Evolutionary conservation across 2,113 vertebrate species (phyloP).

Genomic region (Puffinus mauretanicus): DNA sequence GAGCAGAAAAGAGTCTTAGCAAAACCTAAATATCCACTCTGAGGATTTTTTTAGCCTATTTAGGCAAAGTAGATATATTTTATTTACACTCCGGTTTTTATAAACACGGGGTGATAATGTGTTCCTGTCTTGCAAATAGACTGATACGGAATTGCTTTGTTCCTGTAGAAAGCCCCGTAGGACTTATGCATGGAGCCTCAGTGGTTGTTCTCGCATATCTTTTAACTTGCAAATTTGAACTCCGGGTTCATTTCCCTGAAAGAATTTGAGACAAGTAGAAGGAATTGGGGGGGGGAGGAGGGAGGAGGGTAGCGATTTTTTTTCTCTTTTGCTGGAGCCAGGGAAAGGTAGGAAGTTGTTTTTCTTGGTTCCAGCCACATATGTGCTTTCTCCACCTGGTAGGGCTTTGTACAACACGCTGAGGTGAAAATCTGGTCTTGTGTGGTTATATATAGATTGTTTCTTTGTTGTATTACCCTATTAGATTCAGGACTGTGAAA

Average conservation of each 20-base stretch:
- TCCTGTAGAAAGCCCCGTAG: neutral
- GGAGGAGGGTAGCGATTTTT: neutral
- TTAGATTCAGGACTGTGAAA: neutral
- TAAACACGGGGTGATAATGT: neutral
- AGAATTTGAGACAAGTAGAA: neutral
- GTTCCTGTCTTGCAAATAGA: neutral
- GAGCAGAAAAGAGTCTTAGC: neutral
- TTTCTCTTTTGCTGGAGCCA: neutral
- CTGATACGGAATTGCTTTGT: neutral
- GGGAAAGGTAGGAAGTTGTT: neutral
- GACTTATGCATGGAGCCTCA: neutral
- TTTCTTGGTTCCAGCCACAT: neutral
- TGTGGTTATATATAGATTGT: too few species aligned
- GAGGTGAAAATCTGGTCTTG: neutral
- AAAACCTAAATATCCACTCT: neutral
- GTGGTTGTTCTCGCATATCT: rapidly evolving
- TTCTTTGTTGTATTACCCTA: neutral
- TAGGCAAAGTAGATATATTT: neutral
- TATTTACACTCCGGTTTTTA: neutral
- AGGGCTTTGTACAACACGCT: neutral
- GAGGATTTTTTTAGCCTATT: neutral
- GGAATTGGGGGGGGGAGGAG: rapidly evolving
- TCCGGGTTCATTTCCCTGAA: neutral
- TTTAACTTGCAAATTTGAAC: neutral
- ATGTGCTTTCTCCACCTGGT: neutral